phyloP scores from a whole-genome alignment of 2,113 vertebrate genomes.

The Alosa alosa region DNA sequence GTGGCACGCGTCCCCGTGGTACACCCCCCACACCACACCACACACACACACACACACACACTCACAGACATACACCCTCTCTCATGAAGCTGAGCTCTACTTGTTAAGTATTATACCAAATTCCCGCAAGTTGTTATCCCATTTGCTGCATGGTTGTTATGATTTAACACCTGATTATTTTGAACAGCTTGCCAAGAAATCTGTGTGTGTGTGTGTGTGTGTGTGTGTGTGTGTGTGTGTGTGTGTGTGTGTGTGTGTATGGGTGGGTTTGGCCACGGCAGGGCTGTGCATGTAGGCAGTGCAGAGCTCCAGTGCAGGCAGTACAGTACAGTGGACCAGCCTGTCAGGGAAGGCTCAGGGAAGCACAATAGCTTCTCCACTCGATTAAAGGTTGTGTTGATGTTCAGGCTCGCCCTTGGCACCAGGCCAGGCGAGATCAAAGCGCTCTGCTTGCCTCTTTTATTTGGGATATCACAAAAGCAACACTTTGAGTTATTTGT shows the following conservation, averaged over 20 bases:
- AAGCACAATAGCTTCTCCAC: background rate
- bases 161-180: constrained; percentile 11
- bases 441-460: constrained; percentile 31
- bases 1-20: background rate
- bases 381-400: constrained; percentile 17
- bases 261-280: background rate
- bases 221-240: constrained; percentile 2
- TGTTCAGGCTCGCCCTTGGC: constrained; percentile 34
- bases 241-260: background rate
- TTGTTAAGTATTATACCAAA: background rate
- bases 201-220: background rate
- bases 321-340: background rate
- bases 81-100: background rate
- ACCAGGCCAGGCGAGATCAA: constrained; percentile 35
- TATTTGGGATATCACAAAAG: constrained; percentile 46
- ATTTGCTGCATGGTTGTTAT: background rate
- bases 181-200: background rate
- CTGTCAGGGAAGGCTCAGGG: background rate
- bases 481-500: constrained; percentile 40
- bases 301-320: background rate
- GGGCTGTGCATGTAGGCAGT: background rate
- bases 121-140: constrained; percentile 1
- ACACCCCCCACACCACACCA: background rate
- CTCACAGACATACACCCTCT: background rate
- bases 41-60: background rate